phyloP scores from a whole-genome alignment of 2,797 vertebrate species.

The Graptemys geographica region DNA sequence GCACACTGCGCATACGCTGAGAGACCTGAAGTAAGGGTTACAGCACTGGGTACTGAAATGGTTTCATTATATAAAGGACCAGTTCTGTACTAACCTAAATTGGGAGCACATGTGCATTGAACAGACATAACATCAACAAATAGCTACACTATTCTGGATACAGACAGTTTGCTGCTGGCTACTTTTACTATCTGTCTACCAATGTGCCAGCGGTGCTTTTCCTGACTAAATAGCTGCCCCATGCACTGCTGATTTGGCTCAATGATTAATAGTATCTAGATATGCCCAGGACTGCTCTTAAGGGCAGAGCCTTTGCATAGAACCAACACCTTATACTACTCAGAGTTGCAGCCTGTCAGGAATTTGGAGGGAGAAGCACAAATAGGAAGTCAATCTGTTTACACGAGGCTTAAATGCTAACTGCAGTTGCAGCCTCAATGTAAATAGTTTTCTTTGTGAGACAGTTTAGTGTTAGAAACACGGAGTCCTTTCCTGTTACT shows the following conservation, averaged over 20 bases:
- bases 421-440: not conserved
- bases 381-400: not conserved
- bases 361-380: not conserved
- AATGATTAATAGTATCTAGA: not conserved
- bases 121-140: not conserved
- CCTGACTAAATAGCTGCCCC: not conserved
- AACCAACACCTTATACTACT: not conserved
- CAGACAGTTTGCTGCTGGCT: not conserved
- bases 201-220: not conserved
- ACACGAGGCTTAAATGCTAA: not conserved
- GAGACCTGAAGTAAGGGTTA: not conserved
- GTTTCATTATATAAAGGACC: not conserved
- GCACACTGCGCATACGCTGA: not conserved
- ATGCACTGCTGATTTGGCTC: not conserved
- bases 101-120: not conserved
- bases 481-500: not conserved
- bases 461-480: not conserved
- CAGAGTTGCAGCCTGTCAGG: not conserved
- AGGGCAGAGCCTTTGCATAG: not conserved
- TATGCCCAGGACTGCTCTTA: not conserved
- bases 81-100: not conserved
- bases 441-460: not conserved
- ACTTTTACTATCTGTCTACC: not conserved
- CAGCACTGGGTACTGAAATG: not conserved
- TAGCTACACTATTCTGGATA: not conserved